These are phyloP conservation scores for Daktulosphaira vitifoliae DNA, from an alignment of 1,140 invertebrate genomes.

Conservation along the genomic window DNA sequence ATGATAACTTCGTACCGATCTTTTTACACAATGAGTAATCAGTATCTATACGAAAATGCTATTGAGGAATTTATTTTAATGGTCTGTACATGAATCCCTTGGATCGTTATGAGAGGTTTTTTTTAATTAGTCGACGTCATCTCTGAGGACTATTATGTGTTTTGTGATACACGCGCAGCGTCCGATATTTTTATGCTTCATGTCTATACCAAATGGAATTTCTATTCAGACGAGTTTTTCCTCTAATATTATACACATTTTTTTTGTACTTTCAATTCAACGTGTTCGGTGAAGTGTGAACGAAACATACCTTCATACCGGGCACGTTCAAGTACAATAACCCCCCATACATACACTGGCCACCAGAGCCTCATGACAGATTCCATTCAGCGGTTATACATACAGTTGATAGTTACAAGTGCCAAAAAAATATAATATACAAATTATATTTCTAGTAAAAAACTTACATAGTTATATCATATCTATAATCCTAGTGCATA, in stretches of 20 bases:
- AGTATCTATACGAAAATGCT: no score
- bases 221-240: constrained; percentile 32
- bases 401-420: constrained; percentile 25
- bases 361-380: constrained; percentile 15
- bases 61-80: no score
- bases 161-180: constrained; percentile 21
- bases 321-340: constrained; percentile 33
- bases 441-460: neutral
- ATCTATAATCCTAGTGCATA: constrained; percentile 26
- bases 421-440: constrained; percentile 18
- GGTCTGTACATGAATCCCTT: no score
- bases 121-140: constrained; percentile 14
- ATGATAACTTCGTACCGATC: no score
- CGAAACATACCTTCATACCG: constrained; percentile 29
- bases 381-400: constrained; percentile 32
- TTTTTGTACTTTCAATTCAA: constrained; percentile 34
- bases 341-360: constrained; percentile 17
- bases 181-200: constrained; percentile 31
- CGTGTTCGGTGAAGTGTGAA: constrained; percentile 32
- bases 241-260: constrained; percentile 18
- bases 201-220: constrained; percentile 31
- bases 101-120: neutral
- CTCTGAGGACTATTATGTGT: constrained; percentile 5
- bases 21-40: no score
- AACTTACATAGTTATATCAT: constrained; percentile 6